Evolutionary conservation across 2,113 vertebrate species (phyloP).

Genomic region (Antennarius striatus): DNA sequence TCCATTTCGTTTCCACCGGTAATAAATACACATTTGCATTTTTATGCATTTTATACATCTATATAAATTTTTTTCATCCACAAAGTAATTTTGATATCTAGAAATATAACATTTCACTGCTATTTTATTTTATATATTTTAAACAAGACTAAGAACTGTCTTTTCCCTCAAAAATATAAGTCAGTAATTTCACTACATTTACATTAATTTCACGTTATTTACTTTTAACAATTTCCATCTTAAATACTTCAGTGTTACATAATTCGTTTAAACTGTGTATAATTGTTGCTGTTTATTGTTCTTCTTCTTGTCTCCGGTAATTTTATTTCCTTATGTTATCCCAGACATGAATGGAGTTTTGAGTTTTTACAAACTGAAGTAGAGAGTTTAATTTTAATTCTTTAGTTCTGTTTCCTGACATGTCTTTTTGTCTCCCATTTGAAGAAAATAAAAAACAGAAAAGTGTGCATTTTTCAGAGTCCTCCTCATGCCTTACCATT

Average conservation of each 20-base stretch:
- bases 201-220: not conserved
- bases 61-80: constrained; percentile 1
- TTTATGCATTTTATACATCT: not conserved
- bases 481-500: constrained; percentile 64
- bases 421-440: constrained; percentile 59
- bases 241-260: not conserved
- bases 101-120: not conserved
- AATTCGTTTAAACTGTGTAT: too few species aligned
- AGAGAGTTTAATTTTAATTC: constrained; percentile 24
- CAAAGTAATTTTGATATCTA: not conserved
- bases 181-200: not conserved
- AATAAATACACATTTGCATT: not conserved
- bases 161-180: not conserved
- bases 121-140: too few species aligned
- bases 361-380: too few species aligned
- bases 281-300: too few species aligned
- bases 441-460: constrained; percentile 52
- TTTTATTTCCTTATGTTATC: too few species aligned
- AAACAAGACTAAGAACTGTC: not conserved
- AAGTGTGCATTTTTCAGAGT: constrained; percentile 32
- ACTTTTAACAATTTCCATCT: too few species aligned
- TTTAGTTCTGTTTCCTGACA: constrained; percentile 52
- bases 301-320: too few species aligned
- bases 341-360: too few species aligned
- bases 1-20: too few species aligned